Percentiles rank a stretch among this genome's conserved stretches.
Evolutionary conservation across 2,888 invertebrate species (phyloP).

Genomic region (Sarcophaga subvicina): DNA sequence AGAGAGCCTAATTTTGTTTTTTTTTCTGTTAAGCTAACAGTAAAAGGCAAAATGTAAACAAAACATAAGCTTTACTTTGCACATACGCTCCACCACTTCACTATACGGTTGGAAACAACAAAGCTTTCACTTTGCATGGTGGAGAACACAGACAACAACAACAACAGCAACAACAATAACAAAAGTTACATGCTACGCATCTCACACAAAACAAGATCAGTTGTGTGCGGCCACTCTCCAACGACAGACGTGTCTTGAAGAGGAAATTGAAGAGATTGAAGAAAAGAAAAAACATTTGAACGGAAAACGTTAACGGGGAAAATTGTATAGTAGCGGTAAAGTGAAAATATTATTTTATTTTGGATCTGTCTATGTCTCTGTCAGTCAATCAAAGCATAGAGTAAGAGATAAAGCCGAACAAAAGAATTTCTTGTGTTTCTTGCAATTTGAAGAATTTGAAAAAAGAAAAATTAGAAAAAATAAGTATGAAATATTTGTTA

Average conservation of each 20-base stretch:
- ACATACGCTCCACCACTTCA: neutral
- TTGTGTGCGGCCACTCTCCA: constrained; percentile 67
- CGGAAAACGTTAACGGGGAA: constrained; percentile 20
- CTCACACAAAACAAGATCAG: constrained; percentile 60
- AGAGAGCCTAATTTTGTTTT: constrained; percentile 10
- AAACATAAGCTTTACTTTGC: constrained; percentile 45
- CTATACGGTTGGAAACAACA: constrained; percentile 5
- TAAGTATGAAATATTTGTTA: constrained; percentile 14
- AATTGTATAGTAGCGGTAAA: constrained; percentile 66
- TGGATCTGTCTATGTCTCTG: neutral
- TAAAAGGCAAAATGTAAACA: neutral
- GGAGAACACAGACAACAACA: neutral
- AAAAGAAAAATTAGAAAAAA: constrained; percentile 22
- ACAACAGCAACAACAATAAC: neutral
- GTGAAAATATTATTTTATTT: constrained; percentile 57
- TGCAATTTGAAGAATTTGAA: neutral
- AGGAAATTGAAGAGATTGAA: constrained; percentile 6
- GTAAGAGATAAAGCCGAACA: neutral
- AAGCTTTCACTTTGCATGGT: constrained; percentile 53
- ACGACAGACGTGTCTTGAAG: constrained; percentile 55
- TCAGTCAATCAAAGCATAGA: neutral
- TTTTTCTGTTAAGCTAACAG: constrained; percentile 5
- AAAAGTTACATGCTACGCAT: constrained; percentile 42
- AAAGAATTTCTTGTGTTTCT: neutral
- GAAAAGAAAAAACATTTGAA: neutral